A percentile compares a stretch with the other conserved stretches of the same genome.
These are phyloP conservation scores for Drosophila stalkeri DNA, from an alignment of 2,888 invertebrate genomes.

Conservation along the genomic window DNA sequence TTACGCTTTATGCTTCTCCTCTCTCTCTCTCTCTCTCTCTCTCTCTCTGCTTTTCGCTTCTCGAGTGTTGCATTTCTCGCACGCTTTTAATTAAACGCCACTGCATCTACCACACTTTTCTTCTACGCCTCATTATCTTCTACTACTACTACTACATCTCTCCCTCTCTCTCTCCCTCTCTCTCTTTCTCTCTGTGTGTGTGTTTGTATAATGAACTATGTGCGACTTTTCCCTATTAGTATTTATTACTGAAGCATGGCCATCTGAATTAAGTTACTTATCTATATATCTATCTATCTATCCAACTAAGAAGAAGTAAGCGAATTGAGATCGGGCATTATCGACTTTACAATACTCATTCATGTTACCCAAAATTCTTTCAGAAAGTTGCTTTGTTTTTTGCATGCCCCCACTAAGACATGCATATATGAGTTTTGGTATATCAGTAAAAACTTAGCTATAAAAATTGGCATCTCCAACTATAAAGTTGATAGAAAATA, in stretches of 20 bases:
- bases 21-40: not conserved
- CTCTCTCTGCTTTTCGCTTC: constrained; percentile 19
- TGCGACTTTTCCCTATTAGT: not conserved
- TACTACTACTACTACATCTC: not conserved
- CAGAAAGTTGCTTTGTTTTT: no score
- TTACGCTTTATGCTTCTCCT: not conserved
- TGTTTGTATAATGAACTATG: constrained; percentile 12
- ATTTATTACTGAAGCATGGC: constrained; percentile 10
- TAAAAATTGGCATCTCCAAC: no score
- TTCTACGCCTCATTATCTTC: constrained; percentile 12
- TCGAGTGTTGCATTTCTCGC: constrained; percentile 72
- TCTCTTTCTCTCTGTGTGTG: not conserved
- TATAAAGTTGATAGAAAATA: no score
- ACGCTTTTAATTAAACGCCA: constrained; percentile 74
- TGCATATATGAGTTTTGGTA: no score
- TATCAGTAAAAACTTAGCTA: no score
- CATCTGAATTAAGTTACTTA: constrained; percentile 4
- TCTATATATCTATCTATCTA: not conserved
- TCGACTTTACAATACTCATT: no score
- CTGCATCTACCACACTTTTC: constrained; percentile 48
- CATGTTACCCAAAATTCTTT: no score
- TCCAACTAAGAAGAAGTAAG: no score
- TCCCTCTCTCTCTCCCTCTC: not conserved
- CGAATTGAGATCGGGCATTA: no score
- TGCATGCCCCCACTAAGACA: no score